Base-by-base conservation (phyloP, 2,797 vertebrate genomes). In the Pseudomugil gertrudae region DNA sequence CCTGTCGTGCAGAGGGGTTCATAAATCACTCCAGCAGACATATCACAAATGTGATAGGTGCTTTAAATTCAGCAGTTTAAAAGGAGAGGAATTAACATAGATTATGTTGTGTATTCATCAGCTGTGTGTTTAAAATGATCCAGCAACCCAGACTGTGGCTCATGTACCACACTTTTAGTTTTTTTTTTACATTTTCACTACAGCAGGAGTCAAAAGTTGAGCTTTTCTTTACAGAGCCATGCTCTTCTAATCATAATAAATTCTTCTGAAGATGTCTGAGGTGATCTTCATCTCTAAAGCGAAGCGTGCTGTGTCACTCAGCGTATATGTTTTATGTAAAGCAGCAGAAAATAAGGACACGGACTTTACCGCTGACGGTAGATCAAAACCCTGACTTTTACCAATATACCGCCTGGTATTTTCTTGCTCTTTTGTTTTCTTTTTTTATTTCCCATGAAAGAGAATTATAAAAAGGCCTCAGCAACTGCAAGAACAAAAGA, bases 381-480 rank as follows among this genome's bases (percentile, higher is more conserved):
- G 76, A 90, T 89, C 81, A 87, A 88, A 85, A 64, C 76, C 66
- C 66, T 51, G 57, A 2, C 56, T 32, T 63, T 69, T 83, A 79
- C 72, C 69, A 66, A 76, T 62, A 74, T 66, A 47, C 63, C 57
- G 67, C 76, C 58, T 72, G 10, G 70, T 80, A 58, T 81, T 82
- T 84, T 80, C 71, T 72, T 67, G 36, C 74, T 83, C 76, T 80
- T 82, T 89, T 89, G 75, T 89, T 70, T 90, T 78, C 87, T 72
- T 77, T 62, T n/a, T n/a, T n/a, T n/a, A n/a, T n/a, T n/a, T 68
- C 72, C 66, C 69, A 80, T 88, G 80, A 85, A 90, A 90, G 84
- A 74, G 80, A 89, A 89, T 87, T 81, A 80, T 77, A 85, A 86
- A 85, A 87, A 85, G 79, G 82, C 77, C 82, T 80, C 69, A 75